Conservation (phyloP, 2,888 invertebrate species). For the Pantelozetes paolii region DNA sequence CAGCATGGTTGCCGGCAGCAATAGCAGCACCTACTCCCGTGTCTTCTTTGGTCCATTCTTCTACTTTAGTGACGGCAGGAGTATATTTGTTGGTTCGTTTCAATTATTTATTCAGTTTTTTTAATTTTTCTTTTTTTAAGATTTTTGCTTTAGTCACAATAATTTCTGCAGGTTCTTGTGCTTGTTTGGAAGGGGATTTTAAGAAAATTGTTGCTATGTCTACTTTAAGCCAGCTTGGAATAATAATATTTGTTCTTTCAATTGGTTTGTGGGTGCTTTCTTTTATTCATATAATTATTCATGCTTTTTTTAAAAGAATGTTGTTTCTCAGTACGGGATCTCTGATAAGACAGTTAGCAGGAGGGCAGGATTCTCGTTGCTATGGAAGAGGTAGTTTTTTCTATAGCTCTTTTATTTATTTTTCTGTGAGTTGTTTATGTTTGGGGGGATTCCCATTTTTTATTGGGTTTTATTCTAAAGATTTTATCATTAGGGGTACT, state of each 20-base stretch:
- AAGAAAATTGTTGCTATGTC: constrained; percentile 75
- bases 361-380: constrained; percentile 66
- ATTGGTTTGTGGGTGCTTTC: constrained; percentile 59
- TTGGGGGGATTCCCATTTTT: constrained; percentile 50
- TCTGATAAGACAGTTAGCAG: constrained; percentile 63
- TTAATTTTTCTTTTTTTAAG: constrained; percentile 57
- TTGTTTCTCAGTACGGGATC: constrained; percentile 68
- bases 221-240: constrained; percentile 68
- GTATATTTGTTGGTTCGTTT: constrained; percentile 70
- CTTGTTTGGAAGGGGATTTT: constrained; percentile 58
- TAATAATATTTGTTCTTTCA: constrained; percentile 65
- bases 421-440: constrained; percentile 36
- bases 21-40: constrained; percentile 73
- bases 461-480: constrained; percentile 51
- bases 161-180: constrained; percentile 52
- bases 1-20: constrained; percentile 68
- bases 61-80: constrained; percentile 71
- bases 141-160: constrained; percentile 55
- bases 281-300: constrained; percentile 68
- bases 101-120: constrained; percentile 57
- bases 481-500: constrained; percentile 47
- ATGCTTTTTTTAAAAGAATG: constrained; percentile 71
- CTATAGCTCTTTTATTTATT: constrained; percentile 28
- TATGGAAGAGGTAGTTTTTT: constrained; percentile 43
- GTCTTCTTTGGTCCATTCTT: constrained; percentile 72